Percentiles rank a stretch among this genome's conserved stretches.
Conservation (phyloP, 2,888 invertebrate genomes). For the Psylliodes chrysocephalus region DNA sequence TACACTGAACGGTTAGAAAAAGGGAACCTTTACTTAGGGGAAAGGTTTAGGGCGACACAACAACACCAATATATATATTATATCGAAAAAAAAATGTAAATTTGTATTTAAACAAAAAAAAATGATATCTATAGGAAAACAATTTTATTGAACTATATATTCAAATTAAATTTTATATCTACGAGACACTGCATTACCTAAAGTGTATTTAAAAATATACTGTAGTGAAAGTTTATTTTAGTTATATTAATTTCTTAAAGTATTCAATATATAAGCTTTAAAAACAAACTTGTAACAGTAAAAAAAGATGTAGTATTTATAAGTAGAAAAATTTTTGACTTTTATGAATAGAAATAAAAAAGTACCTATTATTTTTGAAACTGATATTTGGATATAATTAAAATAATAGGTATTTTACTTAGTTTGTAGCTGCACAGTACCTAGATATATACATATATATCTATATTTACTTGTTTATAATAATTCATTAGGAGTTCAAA, state of each 20-base stretch:
- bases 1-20: slow-evolving; percentile 40
- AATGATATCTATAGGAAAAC: slow-evolving; percentile 51
- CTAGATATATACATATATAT: slow-evolving; percentile 53
- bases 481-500: slow-evolving; percentile 55
- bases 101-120: slow-evolving; percentile 56
- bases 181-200: slow-evolving; percentile 55
- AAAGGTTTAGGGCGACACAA: slow-evolving; percentile 38
- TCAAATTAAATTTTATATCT: slow-evolving; percentile 60
- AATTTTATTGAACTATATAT: slow-evolving; percentile 55
- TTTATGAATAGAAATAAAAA: slow-evolving; percentile 46
- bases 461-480: slow-evolving; percentile 58
- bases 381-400: background rate
- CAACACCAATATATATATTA: slow-evolving; percentile 59
- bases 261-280: slow-evolving; percentile 55
- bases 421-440: slow-evolving; percentile 56
- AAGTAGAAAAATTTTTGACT: slow-evolving; percentile 56
- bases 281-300: slow-evolving; percentile 50
- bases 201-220: slow-evolving; percentile 57
- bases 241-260: slow-evolving; percentile 49
- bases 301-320: slow-evolving; percentile 54
- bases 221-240: slow-evolving; percentile 56
- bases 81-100: slow-evolving; percentile 57
- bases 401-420: slow-evolving; percentile 50
- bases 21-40: slow-evolving; percentile 28
- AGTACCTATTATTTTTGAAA: slow-evolving; percentile 48